Base-by-base conservation (phyloP, 1,140 invertebrate genomes). In the Aphelinus atriplicis region DNA sequence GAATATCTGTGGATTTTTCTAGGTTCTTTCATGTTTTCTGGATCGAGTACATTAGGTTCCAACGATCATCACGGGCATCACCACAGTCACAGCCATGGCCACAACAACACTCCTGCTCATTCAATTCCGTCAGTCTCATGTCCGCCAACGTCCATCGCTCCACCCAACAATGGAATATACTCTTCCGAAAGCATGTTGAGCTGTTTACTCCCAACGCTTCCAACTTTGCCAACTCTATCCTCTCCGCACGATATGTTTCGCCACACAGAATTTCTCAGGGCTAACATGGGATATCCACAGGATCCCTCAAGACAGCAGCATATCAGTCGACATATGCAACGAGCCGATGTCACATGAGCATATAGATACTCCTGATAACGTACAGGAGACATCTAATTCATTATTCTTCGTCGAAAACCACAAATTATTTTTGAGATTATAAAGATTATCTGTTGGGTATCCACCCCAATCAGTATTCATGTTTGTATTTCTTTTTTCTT, bases 111-210 rank as follows among this genome's bases (percentile, higher is more conserved):
- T 66, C 73, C 68, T 3, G 68, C 73, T 26, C 73, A 75, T 47
- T 58, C 68, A 2, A 70, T 71, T 26, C 66, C 73, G 1, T 57
- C 73, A 7, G 68, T 58, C 43, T 61, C 72, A 3, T 55, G 57
- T 48, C 74, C 74, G 7, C 64, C 74, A 5, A 47, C 74, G 26
- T 78, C 79, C 0, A 80, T 83, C 65, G 77, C 77, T 3, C 76
- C 80, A 6, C 71, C 79, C 3, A 81, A 78, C 60, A 84, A 81
- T 62, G 78, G 82, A 53, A 80, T 83, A 50, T 85, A 83, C 69
- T 78, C 83, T 1, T 80, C 84, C 2, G 84, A 85, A 51, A 84
- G 78, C 78, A 84, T 85, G 81, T 57, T 85, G 7, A 84, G 78
- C 70, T 83, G 82, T 75, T 76, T 85, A 51, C 68, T 84, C 69